phyloP scores from a whole-genome alignment of 2,113 vertebrate species.

The Tringa solitaria region DNA sequence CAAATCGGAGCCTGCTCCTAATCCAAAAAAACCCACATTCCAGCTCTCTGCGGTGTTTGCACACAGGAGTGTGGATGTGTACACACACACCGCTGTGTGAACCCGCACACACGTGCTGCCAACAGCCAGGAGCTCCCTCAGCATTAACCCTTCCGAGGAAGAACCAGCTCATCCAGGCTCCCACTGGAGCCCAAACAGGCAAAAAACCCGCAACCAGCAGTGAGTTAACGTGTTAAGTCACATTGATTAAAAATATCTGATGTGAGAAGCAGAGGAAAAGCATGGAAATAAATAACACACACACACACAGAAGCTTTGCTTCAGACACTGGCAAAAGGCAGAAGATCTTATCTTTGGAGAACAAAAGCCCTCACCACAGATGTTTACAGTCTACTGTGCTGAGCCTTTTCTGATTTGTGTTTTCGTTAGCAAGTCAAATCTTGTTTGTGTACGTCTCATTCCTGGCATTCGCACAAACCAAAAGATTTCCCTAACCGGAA shows the following conservation, averaged over 20 bases:
- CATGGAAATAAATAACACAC: not conserved
- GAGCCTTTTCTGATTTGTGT: not conserved
- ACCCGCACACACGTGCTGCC: not conserved
- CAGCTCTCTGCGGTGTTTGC: not conserved
- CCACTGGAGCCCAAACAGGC: not conserved
- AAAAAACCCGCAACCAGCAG: not conserved
- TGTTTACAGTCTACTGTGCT: constrained; percentile 7
- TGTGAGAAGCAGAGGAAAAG: not conserved
- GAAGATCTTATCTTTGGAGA: constrained; percentile 46
- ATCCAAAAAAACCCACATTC: not conserved
- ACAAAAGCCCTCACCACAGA: constrained; percentile 49
- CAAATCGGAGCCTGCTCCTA: not conserved
- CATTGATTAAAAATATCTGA: not conserved
- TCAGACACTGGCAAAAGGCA: constrained; percentile 10
- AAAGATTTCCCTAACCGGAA: not conserved
- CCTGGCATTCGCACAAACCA: not conserved
- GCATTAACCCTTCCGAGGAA: not conserved
- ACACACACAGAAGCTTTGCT: not conserved
- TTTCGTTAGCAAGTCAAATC: constrained; percentile 49
- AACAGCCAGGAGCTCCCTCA: not conserved
- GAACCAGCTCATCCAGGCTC: not conserved
- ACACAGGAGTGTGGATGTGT: not conserved
- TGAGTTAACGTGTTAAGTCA: not conserved
- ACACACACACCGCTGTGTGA: not conserved
- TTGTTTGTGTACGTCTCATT: constrained; percentile 43